These are phyloP conservation scores for Globia sparganii DNA, from an alignment of 2,888 invertebrate species.

Conservation along the genomic window DNA sequence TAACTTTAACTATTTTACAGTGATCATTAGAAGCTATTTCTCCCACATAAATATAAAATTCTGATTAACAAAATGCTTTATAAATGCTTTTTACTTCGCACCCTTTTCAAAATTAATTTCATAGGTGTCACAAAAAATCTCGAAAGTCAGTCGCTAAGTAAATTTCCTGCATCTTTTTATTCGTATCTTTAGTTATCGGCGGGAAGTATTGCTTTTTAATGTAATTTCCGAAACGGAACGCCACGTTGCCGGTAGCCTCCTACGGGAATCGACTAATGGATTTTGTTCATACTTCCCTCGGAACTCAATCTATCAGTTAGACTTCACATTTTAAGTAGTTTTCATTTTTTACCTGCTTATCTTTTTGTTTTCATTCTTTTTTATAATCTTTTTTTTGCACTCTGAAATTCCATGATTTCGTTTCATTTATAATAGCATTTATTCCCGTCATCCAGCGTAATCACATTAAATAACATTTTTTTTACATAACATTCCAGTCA, in stretches of 20 bases:
- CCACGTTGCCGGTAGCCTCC: constrained; percentile 74
- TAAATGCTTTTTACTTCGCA: background rate
- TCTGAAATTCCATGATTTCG: background rate
- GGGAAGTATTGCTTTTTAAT: constrained; percentile 88
- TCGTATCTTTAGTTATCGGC: constrained; percentile 80
- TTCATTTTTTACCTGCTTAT: constrained; percentile 48
- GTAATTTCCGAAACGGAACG: constrained; percentile 88
- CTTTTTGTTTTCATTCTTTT: constrained; percentile 36
- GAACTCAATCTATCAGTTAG: constrained; percentile 78
- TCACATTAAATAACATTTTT: background rate
- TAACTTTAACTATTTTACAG: background rate
- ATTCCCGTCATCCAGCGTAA: background rate
- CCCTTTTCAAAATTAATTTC: constrained; percentile 15
- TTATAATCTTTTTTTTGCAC: constrained; percentile 19
- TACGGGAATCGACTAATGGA: constrained; percentile 86
- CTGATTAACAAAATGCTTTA: background rate
- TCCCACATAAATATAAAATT: background rate
- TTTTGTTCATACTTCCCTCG: constrained; percentile 82
- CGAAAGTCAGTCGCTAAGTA: constrained; percentile 60
- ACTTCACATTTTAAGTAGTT: constrained; percentile 69
- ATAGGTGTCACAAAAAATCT: constrained; percentile 15
- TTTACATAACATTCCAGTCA: too few relatives aligned
- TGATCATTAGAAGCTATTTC: background rate
- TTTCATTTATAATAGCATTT: background rate
- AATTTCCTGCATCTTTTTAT: constrained; percentile 77